Percentiles rank a stretch among this genome's conserved stretches.
phyloP scores from a whole-genome alignment of 2,888 invertebrate genomes.

The Lissonota sp. region DNA sequence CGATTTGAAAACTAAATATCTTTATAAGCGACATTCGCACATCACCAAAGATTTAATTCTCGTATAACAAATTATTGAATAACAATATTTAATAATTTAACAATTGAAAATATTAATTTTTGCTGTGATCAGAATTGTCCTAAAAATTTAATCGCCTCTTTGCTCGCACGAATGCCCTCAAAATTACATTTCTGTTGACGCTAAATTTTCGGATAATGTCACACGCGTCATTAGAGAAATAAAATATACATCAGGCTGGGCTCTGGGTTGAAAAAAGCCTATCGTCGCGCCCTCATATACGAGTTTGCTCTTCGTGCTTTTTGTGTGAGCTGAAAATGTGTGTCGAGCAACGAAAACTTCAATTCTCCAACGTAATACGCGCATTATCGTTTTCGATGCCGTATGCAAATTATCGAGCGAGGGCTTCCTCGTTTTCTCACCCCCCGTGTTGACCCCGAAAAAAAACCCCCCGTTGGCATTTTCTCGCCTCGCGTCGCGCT shows the following conservation, averaged over 20 bases:
- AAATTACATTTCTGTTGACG: background rate
- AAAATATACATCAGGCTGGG: too few relatives aligned
- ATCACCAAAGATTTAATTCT: too few relatives aligned
- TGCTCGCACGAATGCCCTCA: too few relatives aligned
- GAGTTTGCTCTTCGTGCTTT: background rate
- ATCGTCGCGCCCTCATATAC: background rate
- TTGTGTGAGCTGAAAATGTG: conserved; percentile 5
- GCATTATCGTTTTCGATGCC: conserved; percentile 37
- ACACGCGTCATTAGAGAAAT: too few relatives aligned
- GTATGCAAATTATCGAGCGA: conserved; percentile 60
- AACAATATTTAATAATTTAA: too few relatives aligned
- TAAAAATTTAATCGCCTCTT: too few relatives aligned
- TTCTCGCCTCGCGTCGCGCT: background rate
- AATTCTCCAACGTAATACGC: conserved; percentile 21
- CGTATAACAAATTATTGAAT: too few relatives aligned
- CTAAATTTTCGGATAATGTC: background rate
- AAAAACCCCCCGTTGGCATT: conserved; percentile 43
- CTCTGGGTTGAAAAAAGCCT: background rate
- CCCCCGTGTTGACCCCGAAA: conserved; percentile 27
- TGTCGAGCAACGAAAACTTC: conserved; percentile 20
- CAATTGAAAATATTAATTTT: too few relatives aligned
- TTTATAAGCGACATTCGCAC: too few relatives aligned
- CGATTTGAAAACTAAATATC: too few relatives aligned
- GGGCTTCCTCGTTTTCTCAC: conserved; percentile 47
- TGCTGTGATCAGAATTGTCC: too few relatives aligned